Evolutionary conservation across 2,888 invertebrate genomes (phyloP).

Genomic region (Cosmia trapezina): DNA sequence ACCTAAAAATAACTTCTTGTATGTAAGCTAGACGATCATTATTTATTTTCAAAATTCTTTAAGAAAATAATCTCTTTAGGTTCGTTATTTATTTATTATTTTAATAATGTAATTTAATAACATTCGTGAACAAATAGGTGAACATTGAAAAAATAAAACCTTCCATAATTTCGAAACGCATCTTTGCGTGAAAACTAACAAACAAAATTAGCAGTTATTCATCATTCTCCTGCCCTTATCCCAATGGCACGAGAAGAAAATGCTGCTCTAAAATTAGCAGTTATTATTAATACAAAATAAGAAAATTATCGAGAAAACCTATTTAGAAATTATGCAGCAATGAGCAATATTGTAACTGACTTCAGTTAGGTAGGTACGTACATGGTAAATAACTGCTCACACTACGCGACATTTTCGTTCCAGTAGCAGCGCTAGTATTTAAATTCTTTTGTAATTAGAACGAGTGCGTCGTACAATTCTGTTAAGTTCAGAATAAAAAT

Average conservation of each 20-base stretch:
- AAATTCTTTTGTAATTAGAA: constrained; percentile 59
- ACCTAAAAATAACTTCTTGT: constrained; percentile 7
- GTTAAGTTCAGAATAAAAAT: constrained; percentile 55
- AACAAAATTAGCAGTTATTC: background rate
- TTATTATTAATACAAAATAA: background rate
- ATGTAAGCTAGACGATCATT: constrained; percentile 2
- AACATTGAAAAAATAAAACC: constrained; percentile 2
- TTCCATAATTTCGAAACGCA: background rate
- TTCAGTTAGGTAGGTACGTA: background rate
- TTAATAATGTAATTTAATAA: constrained; percentile 12
- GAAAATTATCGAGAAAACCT: background rate
- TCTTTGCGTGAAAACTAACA: constrained; percentile 19
- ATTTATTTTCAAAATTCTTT: constrained; percentile 4
- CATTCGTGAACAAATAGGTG: background rate
- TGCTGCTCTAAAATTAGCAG: background rate
- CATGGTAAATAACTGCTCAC: constrained; percentile 3
- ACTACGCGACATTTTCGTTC: constrained; percentile 23
- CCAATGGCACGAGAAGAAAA: too few relatives aligned
- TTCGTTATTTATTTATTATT: constrained; percentile 4
- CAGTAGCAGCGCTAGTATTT: constrained; percentile 40
- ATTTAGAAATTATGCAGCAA: background rate
- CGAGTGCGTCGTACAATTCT: constrained; percentile 49
- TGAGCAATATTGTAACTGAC: constrained; percentile 5
- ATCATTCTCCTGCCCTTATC: too few relatives aligned
- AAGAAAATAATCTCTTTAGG: constrained; percentile 8